Evolutionary conservation across 2,113 vertebrate species (phyloP).

Genomic region (Silurus meridionalis): DNA sequence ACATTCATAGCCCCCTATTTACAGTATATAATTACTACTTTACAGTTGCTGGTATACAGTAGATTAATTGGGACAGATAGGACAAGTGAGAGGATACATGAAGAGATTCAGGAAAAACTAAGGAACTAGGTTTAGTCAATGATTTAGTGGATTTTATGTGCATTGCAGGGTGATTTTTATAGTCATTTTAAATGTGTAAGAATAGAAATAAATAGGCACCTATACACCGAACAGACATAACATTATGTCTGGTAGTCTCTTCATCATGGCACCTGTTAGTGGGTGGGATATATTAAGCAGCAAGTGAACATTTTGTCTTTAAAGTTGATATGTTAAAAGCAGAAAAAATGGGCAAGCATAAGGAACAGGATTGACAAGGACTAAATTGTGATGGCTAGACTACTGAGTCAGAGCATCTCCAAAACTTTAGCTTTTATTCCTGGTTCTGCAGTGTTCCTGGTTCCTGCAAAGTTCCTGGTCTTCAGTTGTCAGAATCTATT

Average conservation of each 20-base stretch:
- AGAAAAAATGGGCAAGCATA: no score
- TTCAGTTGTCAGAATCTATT: no score
- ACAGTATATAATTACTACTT: neutral
- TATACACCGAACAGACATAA: neutral
- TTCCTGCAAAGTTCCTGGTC: no score
- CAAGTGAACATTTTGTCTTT: no score
- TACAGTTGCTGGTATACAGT: neutral
- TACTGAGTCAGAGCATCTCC: no score
- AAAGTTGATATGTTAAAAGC: no score
- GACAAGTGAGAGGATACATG: neutral
- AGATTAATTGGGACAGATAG: neutral
- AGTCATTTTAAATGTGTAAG: neutral
- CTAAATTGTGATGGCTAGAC: no score
- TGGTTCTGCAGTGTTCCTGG: no score
- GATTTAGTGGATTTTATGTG: neutral
- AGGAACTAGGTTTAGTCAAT: neutral
- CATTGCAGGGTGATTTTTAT: neutral
- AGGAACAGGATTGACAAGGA: no score
- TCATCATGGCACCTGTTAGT: no score
- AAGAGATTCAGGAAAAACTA: neutral
- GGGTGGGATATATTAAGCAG: no score
- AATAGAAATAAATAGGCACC: neutral
- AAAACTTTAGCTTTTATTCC: no score
- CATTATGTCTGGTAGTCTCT: neutral
- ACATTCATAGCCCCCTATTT: neutral